These are phyloP conservation scores for Acanthopagrus latus DNA, from an alignment of 2,797 vertebrate genomes.

Conservation along the genomic window DNA sequence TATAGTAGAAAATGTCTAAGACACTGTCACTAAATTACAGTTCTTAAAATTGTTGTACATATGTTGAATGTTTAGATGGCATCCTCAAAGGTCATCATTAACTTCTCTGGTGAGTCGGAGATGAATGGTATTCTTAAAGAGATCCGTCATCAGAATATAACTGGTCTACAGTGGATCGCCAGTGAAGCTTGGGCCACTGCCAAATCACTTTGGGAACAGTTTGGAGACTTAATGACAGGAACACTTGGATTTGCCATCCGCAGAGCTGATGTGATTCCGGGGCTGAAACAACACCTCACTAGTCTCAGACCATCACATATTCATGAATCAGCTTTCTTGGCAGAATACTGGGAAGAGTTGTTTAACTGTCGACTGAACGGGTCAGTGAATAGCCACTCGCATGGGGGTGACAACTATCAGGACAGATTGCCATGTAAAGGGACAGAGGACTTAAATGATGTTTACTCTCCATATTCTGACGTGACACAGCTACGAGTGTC, in stretches of 20 bases:
- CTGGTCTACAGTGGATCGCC: constrained; percentile 84
- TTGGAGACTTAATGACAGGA: constrained; percentile 82
- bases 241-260: constrained; percentile 86
- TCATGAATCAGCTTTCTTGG: constrained; percentile 63
- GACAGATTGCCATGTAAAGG: constrained; percentile 68
- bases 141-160: constrained; percentile 79
- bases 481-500: constrained; percentile 84
- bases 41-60: too few species aligned
- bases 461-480: constrained; percentile 78
- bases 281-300: constrained; percentile 80
- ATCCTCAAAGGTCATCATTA: constrained; percentile 84
- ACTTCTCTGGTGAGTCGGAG: constrained; percentile 85
- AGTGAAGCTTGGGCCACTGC: constrained; percentile 88
- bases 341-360: constrained; percentile 82
- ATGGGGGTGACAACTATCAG: constrained; percentile 16
- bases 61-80: constrained; percentile 60
- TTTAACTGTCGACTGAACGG: constrained; percentile 77
- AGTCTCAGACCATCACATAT: constrained; percentile 47
- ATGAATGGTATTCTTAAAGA: constrained; percentile 83
- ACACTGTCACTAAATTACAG: too few species aligned
- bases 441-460: constrained; percentile 65
- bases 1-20: too few species aligned
- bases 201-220: constrained; percentile 83
- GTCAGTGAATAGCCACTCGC: constrained; percentile 73
- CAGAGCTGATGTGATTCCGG: constrained; percentile 79